Evolutionary conservation across 2,888 invertebrate species (phyloP).

Genomic region (Rhimphoctona megacephalus): DNA sequence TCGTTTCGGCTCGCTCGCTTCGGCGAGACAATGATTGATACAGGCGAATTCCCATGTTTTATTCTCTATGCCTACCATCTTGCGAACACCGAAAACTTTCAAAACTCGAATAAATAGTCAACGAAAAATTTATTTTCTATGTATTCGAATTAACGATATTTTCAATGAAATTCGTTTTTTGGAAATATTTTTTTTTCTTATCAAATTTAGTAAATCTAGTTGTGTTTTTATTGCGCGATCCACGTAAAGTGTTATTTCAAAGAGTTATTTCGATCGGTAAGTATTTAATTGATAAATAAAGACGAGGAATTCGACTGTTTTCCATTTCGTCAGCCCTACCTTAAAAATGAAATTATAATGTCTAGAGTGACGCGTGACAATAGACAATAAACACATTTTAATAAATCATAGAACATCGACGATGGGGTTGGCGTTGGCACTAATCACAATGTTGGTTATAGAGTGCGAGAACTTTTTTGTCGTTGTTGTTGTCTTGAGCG

Average conservation of each 20-base stretch:
- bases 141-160: background rate
- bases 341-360: background rate
- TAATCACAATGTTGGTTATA: slow-evolving; percentile 4
- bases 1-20: slow-evolving; percentile 5
- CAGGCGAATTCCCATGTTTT: slow-evolving; percentile 30
- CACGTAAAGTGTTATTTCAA: background rate
- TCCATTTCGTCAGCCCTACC: background rate
- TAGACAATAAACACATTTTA: slow-evolving; percentile 27
- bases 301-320: slow-evolving; percentile 8
- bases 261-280: background rate
- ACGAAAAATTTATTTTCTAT: background rate
- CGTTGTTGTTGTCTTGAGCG: background rate
- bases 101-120: too few species aligned
- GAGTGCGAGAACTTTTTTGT: background rate
- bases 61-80: slow-evolving; percentile 12
- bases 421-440: background rate
- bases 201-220: too few species aligned
- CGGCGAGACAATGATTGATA: slow-evolving; percentile 63
- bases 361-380: slow-evolving; percentile 15
- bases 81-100: slow-evolving; percentile 2
- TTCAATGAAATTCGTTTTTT: background rate
- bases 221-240: too few species aligned
- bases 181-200: background rate
- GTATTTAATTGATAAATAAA: slow-evolving; percentile 2
- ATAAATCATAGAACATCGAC: slow-evolving; percentile 10